Base-by-base conservation (phyloP, 2,888 invertebrate genomes). In the Drosophila longiperda region DNA sequence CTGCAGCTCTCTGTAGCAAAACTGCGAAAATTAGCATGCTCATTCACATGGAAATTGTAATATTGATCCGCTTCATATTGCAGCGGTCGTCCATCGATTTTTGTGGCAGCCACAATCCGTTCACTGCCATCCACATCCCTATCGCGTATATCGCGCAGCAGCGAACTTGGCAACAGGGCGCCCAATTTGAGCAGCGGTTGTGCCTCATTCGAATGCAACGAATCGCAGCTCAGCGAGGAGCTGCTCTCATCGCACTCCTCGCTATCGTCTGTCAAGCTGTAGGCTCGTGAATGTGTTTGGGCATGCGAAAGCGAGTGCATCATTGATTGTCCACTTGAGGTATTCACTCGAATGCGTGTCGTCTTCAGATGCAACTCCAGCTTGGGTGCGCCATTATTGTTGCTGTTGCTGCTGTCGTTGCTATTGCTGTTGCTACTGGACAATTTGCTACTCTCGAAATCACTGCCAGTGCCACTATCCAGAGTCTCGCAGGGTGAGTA, bases 381-480 rank as follows among this genome's bases (percentile, higher is more conserved):
- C 84, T 92, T 94, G 9, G 87, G 82, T 50, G 92, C 89, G 3
- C 15, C 52, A 15, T 38, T 68, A 26, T 55, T 76, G 48, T 33
- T 63, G 66, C 96, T 82, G 63, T 59, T 68, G 65, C 63, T 80
- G 93, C 20, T 36, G 23, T 5, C 40, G 40, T 4, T 57, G 45
- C 26, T 64, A 32, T 53, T 72, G 36, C 49, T 66, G 66, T 96
- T 82, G 59, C 66, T 71, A 65, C 72, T 82, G 20, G 75, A 78
- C 1, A 87, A 78, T 12, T 85, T 83, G 33, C 80, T 82, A 59
- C 89, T 92, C 70, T 97, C 97, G 84, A 97, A 94, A 93, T 97
- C 97, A 91, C 97, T 97, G 93, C 97, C 97, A 40, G 97, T 97
- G 53, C 97, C 97, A 68, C 97, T 97, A 93, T 97, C 97, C 75